These are phyloP conservation scores for Drosophila diplacantha DNA, from an alignment of 2,888 invertebrate genomes.

Conservation along the genomic window DNA sequence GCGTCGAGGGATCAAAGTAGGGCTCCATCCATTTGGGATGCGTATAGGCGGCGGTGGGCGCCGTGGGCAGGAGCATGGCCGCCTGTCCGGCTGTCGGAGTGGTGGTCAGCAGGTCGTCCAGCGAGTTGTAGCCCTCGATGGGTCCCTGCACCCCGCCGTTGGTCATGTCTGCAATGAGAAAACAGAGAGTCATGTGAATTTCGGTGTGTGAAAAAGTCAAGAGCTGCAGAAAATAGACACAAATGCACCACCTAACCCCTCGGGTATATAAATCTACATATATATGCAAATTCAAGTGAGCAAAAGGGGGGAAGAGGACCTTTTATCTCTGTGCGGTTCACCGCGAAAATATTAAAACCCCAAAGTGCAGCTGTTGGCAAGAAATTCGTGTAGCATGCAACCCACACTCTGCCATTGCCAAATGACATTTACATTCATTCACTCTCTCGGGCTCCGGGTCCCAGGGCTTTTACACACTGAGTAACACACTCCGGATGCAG, in stretches of 20 bases:
- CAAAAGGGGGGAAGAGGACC: slow-evolving; percentile 9
- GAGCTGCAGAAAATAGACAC: slow-evolving; percentile 40
- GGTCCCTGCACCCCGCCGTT: slow-evolving; percentile 77
- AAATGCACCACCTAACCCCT: slow-evolving; percentile 25
- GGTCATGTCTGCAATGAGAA: slow-evolving; percentile 72
- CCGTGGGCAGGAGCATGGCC: slow-evolving; percentile 52
- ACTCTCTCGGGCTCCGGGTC: slow-evolving; percentile 2
- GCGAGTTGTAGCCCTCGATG: slow-evolving; percentile 75
- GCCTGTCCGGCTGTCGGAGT: slow-evolving; percentile 34
- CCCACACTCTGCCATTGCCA: slow-evolving; percentile 11
- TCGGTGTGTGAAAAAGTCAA: slow-evolving; percentile 40
- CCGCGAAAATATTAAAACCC: slow-evolving; percentile 43
- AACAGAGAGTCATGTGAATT: slow-evolving; percentile 13
- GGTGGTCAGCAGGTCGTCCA: slow-evolving; percentile 70
- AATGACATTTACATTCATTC: slow-evolving; percentile 38
- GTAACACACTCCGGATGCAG: slow-evolving; percentile 8
- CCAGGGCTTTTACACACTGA: slow-evolving; percentile 6
- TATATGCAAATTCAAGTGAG: slow-evolving; percentile 14
- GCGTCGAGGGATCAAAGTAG: slow-evolving; percentile 86
- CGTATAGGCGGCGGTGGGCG: slow-evolving; percentile 72
- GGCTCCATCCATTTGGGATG: slow-evolving; percentile 80
- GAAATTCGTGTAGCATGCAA: slow-evolving; percentile 37
- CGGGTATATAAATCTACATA: background rate
- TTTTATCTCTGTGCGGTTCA: slow-evolving; percentile 45
- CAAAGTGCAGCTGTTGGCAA: slow-evolving; percentile 40